Evolutionary conservation across 1,140 invertebrate genomes (phyloP).

Genomic region (Trachymyrmex septentrionalis): DNA sequence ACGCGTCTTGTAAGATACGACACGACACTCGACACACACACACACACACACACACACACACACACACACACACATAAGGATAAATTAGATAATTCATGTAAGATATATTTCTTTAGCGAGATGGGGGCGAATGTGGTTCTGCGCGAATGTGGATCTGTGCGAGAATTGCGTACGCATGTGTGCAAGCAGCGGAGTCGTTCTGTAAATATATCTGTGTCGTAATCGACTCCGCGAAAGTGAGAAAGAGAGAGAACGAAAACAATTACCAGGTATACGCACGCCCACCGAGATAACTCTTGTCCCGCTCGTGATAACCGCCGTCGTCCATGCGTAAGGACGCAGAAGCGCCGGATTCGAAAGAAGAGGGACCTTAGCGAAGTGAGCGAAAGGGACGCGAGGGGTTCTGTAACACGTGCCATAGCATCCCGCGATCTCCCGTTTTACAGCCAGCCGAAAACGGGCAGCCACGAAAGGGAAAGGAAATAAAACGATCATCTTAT

Average conservation of each 20-base stretch:
- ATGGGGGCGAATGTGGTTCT: constrained; percentile 20
- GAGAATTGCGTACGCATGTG: constrained; percentile 12
- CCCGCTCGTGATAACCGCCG: constrained; percentile 59
- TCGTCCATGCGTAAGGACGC: constrained; percentile 49
- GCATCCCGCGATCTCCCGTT: constrained; percentile 21
- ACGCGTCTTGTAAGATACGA: constrained; percentile 72
- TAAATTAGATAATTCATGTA: constrained; percentile 75
- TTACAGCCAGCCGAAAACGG: background rate
- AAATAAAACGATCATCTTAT: constrained; percentile 1
- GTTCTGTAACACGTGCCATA: constrained; percentile 62
- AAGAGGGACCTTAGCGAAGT: constrained; percentile 2
- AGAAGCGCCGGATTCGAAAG: background rate
- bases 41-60: constrained; percentile 9
- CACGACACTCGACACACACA: constrained; percentile 36
- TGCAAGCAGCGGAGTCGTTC: constrained; percentile 24
- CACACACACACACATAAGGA: constrained; percentile 48
- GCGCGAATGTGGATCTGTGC: background rate
- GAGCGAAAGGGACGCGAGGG: constrained; percentile 42
- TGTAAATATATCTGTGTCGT: constrained; percentile 62
- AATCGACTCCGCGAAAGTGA: constrained; percentile 36
- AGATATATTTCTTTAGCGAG: constrained; percentile 74
- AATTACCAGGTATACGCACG: constrained; percentile 75
- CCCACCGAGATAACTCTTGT: constrained; percentile 64
- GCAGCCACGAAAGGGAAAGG: background rate
- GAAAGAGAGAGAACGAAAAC: constrained; percentile 47